Conservation (phyloP, 1,140 invertebrate species). For the Tetragonula clypearis region DNA sequence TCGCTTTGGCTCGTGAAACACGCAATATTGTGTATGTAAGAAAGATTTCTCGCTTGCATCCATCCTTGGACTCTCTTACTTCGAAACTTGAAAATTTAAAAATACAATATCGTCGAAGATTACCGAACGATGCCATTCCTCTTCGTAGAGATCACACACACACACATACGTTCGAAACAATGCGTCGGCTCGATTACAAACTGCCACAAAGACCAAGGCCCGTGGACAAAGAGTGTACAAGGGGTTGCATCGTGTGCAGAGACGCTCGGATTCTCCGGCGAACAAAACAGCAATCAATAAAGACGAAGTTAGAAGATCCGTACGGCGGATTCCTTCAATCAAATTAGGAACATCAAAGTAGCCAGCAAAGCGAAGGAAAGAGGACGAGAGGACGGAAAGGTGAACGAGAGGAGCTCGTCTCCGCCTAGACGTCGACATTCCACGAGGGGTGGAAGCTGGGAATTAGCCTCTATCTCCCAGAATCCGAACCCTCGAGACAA, state of each 20-base stretch:
- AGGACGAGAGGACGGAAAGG: conserved; percentile 67
- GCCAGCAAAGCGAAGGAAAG: conserved; percentile 72
- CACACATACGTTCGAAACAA: conserved; percentile 24
- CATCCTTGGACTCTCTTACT: too few species aligned
- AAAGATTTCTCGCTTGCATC: too few species aligned
- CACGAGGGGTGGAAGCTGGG: conserved; percentile 76
- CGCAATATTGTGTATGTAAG: too few species aligned
- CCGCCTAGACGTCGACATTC: conserved; percentile 70
- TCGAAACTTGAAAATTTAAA: too few species aligned
- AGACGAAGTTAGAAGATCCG: conserved; percentile 78
- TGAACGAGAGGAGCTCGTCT: conserved; percentile 56
- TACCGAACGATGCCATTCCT: background rate
- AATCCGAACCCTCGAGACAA: conserved; percentile 79
- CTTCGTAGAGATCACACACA: conserved; percentile 4
- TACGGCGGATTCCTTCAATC: conserved; percentile 82
- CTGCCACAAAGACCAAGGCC: conserved; percentile 33
- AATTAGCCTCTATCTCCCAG: conserved; percentile 81
- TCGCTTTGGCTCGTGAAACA: too few species aligned
- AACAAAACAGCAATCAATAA: conserved; percentile 82
- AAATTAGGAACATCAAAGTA: conserved; percentile 83
- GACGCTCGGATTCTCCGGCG: conserved; percentile 36
- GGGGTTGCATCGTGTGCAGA: conserved; percentile 32
- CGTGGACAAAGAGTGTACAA: conserved; percentile 18
- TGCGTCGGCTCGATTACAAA: conserved; percentile 24
- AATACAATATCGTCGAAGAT: background rate